Base-by-base conservation (phyloP, 2,113 vertebrate species). In the Gasterosteus aculeatus region DNA sequence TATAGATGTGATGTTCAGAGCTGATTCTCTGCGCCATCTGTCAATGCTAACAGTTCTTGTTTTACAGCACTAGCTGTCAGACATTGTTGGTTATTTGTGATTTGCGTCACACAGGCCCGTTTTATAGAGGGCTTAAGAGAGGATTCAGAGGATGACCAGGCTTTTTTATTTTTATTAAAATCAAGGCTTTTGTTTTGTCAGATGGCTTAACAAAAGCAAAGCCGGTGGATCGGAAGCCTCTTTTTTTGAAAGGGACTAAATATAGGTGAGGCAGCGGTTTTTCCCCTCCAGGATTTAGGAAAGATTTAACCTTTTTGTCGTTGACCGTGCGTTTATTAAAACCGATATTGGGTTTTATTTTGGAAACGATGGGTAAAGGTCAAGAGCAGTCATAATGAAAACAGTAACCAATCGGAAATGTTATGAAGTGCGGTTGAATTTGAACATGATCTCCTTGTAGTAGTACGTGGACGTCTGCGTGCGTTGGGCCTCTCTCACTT, bases 61-160 rank as follows among this genome's bases (percentile, higher is more conserved):
- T 60, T 68, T 38, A 59, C 69, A 19, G 62, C 69, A 69, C 69
- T 22, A 71, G 61, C 74, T 53, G 76, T 77, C 54, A 73, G 51
- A 57, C 49, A 63, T 51, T 67, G 47, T 59, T 42, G 76, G 59
- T 63, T 69, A 29, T 70, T 75, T 67, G 33, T 58, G 70, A 62
- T 71, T 41, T 80, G 63, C 51, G 51, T 78, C 79, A 79, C 75
- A 77, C 71, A 26, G 59, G 46, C 19, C 66, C 49, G 67, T 83
- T 83, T 81, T 69, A 73, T 69, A 65, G 77, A 66, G 19, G 56
- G 77, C 67, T 83, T 87, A 83, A 78, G 69, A 76, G 80, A 35
- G 59, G 74, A 82, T 80, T 75, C 64, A 59, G 73, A 63, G 70
- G 67, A 75, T 58, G 57, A 49, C 46, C 1, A 0, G 53, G 74